Conservation (phyloP, 2,797 vertebrate species). For the Alcedo quadribrachys region DNA sequence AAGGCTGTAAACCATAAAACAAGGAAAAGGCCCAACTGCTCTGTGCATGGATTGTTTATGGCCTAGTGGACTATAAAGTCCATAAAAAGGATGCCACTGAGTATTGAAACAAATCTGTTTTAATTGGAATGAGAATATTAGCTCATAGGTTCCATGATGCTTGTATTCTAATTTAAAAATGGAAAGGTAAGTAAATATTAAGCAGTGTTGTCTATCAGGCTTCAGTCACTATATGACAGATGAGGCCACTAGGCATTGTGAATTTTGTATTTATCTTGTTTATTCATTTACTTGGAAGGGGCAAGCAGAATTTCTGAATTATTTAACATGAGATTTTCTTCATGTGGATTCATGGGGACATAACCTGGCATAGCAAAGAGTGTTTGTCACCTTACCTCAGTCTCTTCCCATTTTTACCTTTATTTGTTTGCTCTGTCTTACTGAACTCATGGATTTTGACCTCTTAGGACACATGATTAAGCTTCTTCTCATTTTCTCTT, state of each 20-base stretch:
- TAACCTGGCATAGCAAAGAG: not conserved
- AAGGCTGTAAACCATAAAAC: conserved; percentile 33
- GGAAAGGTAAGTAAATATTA: not conserved
- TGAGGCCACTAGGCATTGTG: not conserved
- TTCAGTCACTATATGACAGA: not conserved
- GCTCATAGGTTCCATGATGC: not conserved
- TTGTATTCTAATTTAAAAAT: conserved; percentile 7
- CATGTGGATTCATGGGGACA: not conserved
- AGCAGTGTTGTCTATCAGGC: not conserved
- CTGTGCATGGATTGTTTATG: conserved; percentile 63
- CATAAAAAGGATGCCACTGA: conserved; percentile 55
- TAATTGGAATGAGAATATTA: conserved; percentile 29
- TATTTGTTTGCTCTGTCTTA: not conserved
- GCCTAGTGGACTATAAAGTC: conserved; percentile 42
- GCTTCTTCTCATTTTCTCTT: not conserved
- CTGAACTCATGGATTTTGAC: not conserved
- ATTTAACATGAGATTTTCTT: not conserved
- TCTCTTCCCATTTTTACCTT: not conserved
- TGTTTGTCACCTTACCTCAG: not conserved
- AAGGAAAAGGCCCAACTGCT: conserved; percentile 49
- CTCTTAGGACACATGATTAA: not conserved
- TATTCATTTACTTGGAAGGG: not conserved
- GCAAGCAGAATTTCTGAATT: not conserved
- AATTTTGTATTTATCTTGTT: not conserved
- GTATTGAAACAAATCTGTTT: conserved; percentile 59